Conservation (phyloP, 2,113 vertebrate genomes). For the human (Homo sapiens) region GRCh38 chr13:74833001-74833500, state of each 20-base stretch:
- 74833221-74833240: background rate
- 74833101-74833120: background rate
- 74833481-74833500: background rate
- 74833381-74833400: background rate
- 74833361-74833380: background rate
- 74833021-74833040: background rate
- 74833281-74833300: background rate
- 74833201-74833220: background rate
- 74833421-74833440: background rate
- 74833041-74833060: background rate
- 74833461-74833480: background rate
- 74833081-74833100: too few relatives aligned
- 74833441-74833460: constrained; percentile 22
- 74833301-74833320: background rate
- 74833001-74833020: background rate
- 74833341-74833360: background rate
- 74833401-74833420: background rate
- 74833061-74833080: background rate
- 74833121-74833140: background rate
- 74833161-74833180: background rate
- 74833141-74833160: background rate
- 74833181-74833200: background rate
- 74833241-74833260: background rate
- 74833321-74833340: background rate
- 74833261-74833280: background rate